These are phyloP conservation scores for Psammodynastes pulverulentus DNA, from an alignment of 2,113 vertebrate species.

Conservation along the genomic window DNA sequence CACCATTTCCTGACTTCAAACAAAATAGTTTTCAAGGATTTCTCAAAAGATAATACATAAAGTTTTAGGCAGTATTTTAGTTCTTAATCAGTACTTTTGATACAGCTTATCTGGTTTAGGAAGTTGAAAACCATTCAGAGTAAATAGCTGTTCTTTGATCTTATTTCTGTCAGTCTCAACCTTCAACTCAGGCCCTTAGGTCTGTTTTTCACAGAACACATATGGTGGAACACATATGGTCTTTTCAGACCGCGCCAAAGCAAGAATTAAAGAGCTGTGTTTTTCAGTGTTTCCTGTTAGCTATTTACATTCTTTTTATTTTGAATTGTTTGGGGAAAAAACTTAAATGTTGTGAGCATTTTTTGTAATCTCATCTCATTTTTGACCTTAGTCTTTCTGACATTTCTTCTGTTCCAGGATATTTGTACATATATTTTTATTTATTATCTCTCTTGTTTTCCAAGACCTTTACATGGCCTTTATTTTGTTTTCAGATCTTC, in stretches of 20 bases:
- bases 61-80: not conserved
- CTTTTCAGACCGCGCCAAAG: not conserved
- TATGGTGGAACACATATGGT: not conserved
- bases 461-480: not conserved
- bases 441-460: not conserved
- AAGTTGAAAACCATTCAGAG: not conserved
- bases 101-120: not conserved
- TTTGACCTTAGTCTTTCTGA: not conserved
- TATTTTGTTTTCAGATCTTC: not conserved
- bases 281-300: not conserved
- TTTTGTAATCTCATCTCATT: not conserved
- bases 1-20: not conserved
- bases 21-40: not conserved
- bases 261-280: not conserved
- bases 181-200: not conserved
- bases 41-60: not conserved
- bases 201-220: not conserved
- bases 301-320: not conserved
- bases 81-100: not conserved
- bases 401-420: not conserved
- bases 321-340: not conserved
- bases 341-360: not conserved
- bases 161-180: not conserved
- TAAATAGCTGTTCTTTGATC: not conserved
- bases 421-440: not conserved